Evolutionary conservation across 2,797 vertebrate genomes (phyloP).

Genomic region (Clangula hyemalis): DNA sequence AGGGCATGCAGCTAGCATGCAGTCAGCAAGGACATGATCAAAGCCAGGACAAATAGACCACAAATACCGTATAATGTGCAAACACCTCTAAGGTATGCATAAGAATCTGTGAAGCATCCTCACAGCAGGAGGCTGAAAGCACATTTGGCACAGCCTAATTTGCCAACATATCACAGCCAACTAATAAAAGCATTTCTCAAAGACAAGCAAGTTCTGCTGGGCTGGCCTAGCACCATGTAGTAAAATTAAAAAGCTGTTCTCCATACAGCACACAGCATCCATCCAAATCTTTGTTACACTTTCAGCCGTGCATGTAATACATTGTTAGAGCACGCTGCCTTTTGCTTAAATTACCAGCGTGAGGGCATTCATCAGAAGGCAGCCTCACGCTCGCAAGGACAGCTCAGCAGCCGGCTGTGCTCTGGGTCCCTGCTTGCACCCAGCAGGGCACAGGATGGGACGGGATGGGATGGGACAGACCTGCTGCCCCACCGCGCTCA

Average conservation of each 20-base stretch:
- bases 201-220: constrained; percentile 14
- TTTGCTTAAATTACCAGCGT: not conserved
- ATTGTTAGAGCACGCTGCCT: rapidly evolving
- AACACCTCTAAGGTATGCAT: constrained; percentile 31
- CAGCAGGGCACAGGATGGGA: rapidly evolving
- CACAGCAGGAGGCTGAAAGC: constrained; percentile 37
- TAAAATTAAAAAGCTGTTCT: not conserved
- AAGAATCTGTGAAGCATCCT: not conserved
- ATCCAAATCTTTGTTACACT: not conserved
- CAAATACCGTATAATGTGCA: not conserved
- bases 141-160: not conserved
- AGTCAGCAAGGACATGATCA: constrained; percentile 37
- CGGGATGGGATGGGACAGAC: not conserved
- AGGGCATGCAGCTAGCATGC: not conserved
- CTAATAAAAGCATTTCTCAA: constrained; percentile 35
- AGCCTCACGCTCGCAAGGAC: not conserved
- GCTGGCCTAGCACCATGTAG: not conserved
- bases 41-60: constrained; percentile 48
- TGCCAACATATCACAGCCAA: constrained; percentile 23
- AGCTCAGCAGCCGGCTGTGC: not conserved
- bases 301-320: not conserved
- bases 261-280: not conserved
- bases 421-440: rapidly evolving
- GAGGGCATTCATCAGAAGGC: not conserved
- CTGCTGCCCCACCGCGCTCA: not conserved